Conservation (phyloP, 2,797 vertebrate genomes). For the Mus spretus region DNA sequence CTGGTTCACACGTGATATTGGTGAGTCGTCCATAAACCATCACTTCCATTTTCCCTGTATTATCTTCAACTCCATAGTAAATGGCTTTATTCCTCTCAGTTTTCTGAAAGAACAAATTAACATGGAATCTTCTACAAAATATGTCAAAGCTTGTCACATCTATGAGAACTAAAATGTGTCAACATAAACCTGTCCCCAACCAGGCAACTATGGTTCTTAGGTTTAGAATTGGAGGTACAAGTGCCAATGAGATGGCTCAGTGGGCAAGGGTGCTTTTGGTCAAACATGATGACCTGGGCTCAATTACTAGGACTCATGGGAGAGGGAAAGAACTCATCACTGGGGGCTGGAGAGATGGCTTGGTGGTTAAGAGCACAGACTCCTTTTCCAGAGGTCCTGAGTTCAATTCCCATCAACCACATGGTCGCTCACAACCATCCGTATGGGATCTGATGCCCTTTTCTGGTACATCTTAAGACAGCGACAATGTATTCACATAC, state of each 20-base stretch:
- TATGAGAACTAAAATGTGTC: not conserved
- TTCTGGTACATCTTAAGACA: too few relatives aligned
- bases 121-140: not conserved
- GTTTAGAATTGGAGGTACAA: not conserved
- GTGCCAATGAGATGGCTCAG: not conserved
- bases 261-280: not conserved
- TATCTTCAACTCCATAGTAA: conserved; percentile 66
- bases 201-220: not conserved
- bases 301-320: too few relatives aligned
- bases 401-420: too few relatives aligned
- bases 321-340: too few relatives aligned
- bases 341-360: too few relatives aligned
- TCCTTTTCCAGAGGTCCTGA: too few relatives aligned
- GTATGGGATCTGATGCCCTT: too few relatives aligned
- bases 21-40: conserved; percentile 39
- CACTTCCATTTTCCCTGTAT: conserved; percentile 62
- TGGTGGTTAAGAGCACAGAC: too few relatives aligned
- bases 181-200: not conserved
- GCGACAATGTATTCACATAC: too few relatives aligned
- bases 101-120: conserved; percentile 70
- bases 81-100: accelerated
- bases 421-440: too few relatives aligned
- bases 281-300: not conserved
- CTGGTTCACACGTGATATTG: conserved; percentile 35
- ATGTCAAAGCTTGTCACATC: not conserved